These are phyloP conservation scores for Coregonus sp. DNA, from an alignment of 2,797 vertebrate genomes.

Conservation along the genomic window DNA sequence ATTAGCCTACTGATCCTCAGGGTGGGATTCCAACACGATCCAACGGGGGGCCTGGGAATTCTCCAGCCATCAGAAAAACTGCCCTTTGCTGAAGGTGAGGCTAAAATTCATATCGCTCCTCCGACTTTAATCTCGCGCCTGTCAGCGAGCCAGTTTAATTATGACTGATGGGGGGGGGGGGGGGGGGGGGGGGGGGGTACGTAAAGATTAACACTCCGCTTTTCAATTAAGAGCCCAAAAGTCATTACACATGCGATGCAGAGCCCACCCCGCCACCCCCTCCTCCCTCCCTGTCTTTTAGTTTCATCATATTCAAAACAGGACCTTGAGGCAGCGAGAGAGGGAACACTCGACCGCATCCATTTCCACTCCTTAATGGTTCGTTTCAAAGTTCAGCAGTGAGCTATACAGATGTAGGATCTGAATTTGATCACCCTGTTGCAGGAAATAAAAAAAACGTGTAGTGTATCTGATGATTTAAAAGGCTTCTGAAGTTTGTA, in stretches of 20 bases:
- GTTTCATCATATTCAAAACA: constrained; percentile 9
- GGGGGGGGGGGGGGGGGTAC: not conserved
- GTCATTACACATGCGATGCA: constrained; percentile 47
- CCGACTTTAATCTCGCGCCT: constrained; percentile 72
- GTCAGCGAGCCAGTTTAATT: constrained; percentile 73
- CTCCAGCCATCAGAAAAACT: constrained; percentile 49
- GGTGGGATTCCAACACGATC: not conserved
- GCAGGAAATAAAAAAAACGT: too few species aligned
- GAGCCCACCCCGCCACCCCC: constrained; percentile 19
- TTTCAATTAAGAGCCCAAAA: constrained; percentile 65
- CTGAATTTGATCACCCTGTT: too few species aligned
- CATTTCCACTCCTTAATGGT: constrained; percentile 21
- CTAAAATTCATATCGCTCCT: constrained; percentile 56
- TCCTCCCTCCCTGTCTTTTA: constrained; percentile 18
- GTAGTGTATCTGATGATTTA: too few species aligned
- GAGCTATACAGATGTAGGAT: constrained; percentile 11
- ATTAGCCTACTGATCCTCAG: constrained; percentile 56
- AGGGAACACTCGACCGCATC: constrained; percentile 1
- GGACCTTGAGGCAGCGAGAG: constrained; percentile 14
- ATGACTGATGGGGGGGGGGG: constrained; percentile 61
- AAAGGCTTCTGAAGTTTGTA: too few species aligned
- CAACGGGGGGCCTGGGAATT: constrained; percentile 41
- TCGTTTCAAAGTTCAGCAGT: constrained; percentile 28
- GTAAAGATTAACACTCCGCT: constrained; percentile 39
- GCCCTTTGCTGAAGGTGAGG: constrained; percentile 74